Evolutionary conservation across 1,140 invertebrate genomes (phyloP).

Genomic region (Eufriesea mexicana): DNA sequence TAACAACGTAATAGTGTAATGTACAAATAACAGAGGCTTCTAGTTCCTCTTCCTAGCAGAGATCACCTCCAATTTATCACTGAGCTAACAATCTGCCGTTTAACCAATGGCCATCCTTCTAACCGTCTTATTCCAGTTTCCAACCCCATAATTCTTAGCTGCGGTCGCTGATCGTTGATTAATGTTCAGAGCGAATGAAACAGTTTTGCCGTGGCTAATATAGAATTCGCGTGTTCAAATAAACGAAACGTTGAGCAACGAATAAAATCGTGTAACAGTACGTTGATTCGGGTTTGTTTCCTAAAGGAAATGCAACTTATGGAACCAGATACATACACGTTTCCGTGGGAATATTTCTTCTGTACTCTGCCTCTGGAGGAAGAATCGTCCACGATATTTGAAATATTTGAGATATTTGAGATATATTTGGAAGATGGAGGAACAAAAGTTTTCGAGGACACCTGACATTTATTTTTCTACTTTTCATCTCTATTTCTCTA

Average conservation of each 20-base stretch:
- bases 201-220: neutral
- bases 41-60: neutral
- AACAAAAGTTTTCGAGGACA: too few species aligned
- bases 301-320: neutral
- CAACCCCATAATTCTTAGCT: neutral
- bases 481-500: too few species aligned
- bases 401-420: too few species aligned
- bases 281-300: slow-evolving; percentile 6
- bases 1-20: slow-evolving; percentile 3
- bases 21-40: neutral
- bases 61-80: neutral
- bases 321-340: neutral
- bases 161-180: neutral
- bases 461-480: too few species aligned
- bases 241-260: slow-evolving; percentile 1
- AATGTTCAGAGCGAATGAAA: neutral
- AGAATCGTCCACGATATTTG: neutral
- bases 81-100: neutral
- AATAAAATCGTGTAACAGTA: slow-evolving; percentile 3
- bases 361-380: too few species aligned
- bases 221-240: slow-evolving; percentile 22
- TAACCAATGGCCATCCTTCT: neutral
- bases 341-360: neutral
- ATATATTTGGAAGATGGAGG: too few species aligned
- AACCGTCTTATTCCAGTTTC: slow-evolving; percentile 1